Evolutionary conservation across 1,140 invertebrate genomes (phyloP), one percentile per base, ranked within the genome.

Genomic region (Atta colombica): DNA sequence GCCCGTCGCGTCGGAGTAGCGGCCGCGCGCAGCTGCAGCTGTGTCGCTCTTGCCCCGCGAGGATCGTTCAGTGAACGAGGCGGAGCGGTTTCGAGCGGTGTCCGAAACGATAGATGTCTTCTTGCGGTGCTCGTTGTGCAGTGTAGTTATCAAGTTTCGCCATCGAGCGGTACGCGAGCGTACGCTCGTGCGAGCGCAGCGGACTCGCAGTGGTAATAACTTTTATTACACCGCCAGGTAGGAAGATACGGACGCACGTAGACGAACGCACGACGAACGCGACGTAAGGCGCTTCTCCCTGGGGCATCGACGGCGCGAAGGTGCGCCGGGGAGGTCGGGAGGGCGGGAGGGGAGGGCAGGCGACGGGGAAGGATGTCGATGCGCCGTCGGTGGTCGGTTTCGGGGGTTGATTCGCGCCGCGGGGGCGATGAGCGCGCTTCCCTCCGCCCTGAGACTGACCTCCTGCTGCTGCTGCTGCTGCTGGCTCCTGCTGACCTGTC

Each of bases 401-500:
- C 94, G 94, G 94, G 94, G 94, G 94, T 94, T 94, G 94, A 94
- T 93, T 94, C 93, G 94, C 94, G 95, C 95, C 95, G 94, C 93
- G 94, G 94, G 94, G 95, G 95, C 94, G 95, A 95, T 95, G 95
- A 95, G 95, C 94, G 93, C 93, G 93, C 90, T 95, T 95, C 94
- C 94, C 92, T 94, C 94, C 92, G 94, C 92, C 93, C 94, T 94
- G 93, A 94, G 93, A 95, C 92, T 94, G 91, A 94, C 92, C 92
- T 93, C 90, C 93, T 93, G 92, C 92, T 93, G 91, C 93, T 93
- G 92, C 92, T 93, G 92, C 91, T 93, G 92, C 92, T 93, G 91
- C 92, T 95, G 93, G 92, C 90, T 93, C 72, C 77, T 91, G 89
- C 88, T 94, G 39, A 88, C 87, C 92, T 95, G 91, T 91, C 90